Base-by-base conservation (phyloP, 23 tunicate species). In the Aplidium turbinatum region DNA sequence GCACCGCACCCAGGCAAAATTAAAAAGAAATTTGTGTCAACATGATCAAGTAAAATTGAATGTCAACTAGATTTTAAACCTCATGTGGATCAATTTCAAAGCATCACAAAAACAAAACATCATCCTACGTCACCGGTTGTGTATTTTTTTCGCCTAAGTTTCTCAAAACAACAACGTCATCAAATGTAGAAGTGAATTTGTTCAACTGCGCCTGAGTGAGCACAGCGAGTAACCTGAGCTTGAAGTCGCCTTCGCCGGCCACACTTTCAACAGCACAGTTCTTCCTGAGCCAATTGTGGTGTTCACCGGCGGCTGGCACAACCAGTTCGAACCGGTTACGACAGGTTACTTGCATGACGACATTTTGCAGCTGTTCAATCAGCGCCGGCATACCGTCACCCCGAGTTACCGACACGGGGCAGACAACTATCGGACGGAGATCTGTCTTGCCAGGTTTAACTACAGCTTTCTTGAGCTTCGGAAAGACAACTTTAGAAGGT, bases 271-370 rank as follows among this genome's bases (percentile, higher is more conserved):
- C 83, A 25, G 70, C 40, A 0, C 81, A 68, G 47, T 81, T 26
- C 6, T 58, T 56, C 23, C 57, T 34, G 28, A 89, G 57, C 96
- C 96, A 89, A 0, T 77, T 23, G 16, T 71, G 23, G 64, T 89
- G 89, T 20, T 29, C 61, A 9, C 96, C 96, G 18, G 23, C 38
- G 16, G 85, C 77, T 1, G 96, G 96, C 2, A 89, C 75, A 11
- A 33, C 39, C 25, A 89, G 22, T 70, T 38, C 35, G 32, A 70
- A 55, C 13, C 38, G 31, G 4, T 30, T 38, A 0, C 89, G 61
- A 20, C 38, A 31, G 7, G 96, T 89, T n/a, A 82, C 71, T 53
- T 31, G n/a, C 79, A 83, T 78, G 0, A 89, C 27, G 16, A 38
- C 28, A 28, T 89, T 70, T 27, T 89, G 85, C 1, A 89, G 26